These are phyloP conservation scores for Poecilia velifera DNA, from an alignment of 2,797 vertebrate species.

Conservation along the genomic window DNA sequence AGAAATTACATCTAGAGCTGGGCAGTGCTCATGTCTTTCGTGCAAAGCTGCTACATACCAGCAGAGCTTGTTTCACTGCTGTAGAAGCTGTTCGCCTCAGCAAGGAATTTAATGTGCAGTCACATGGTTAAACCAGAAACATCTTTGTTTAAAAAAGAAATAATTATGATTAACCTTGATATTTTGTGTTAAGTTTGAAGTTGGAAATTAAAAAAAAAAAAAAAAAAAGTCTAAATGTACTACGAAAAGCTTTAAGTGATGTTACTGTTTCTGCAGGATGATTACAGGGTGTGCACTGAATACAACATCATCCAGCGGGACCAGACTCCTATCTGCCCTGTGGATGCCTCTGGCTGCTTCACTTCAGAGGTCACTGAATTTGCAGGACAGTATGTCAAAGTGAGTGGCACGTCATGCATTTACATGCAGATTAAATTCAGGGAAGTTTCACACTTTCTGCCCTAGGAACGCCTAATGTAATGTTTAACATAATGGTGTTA, in stretches of 20 bases:
- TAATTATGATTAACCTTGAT: neutral
- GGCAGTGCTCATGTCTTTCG: slow-evolving; percentile 59
- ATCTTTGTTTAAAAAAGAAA: slow-evolving; percentile 1
- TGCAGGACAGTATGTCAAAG: slow-evolving; percentile 96
- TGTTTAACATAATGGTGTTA: neutral
- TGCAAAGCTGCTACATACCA: slow-evolving; percentile 68
- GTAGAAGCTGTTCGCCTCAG: slow-evolving; percentile 50
- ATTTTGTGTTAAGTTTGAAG: neutral
- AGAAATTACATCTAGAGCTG: slow-evolving; percentile 60
- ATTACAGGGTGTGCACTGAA: slow-evolving; percentile 93
- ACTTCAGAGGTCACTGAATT: slow-evolving; percentile 94
- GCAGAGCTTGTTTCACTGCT: slow-evolving; percentile 49
- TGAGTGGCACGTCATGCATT: slow-evolving; percentile 76
- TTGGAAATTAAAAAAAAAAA: neutral
- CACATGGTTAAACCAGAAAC: slow-evolving; percentile 33
- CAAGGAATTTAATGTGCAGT: slow-evolving; percentile 52
- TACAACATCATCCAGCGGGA: slow-evolving; percentile 94
- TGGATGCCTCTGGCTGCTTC: slow-evolving; percentile 94
- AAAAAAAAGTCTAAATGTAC: neutral
- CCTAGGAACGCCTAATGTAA: neutral
- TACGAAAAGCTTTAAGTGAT: slow-evolving; percentile 23
- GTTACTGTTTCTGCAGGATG: slow-evolving; percentile 84
- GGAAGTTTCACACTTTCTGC: slow-evolving; percentile 33
- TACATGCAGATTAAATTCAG: slow-evolving; percentile 53
- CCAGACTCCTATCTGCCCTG: slow-evolving; percentile 92